Percentiles rank a stretch among this genome's conserved stretches.
Evolutionary conservation across 2,797 vertebrate genomes (phyloP).

Genomic region (Megaceryle alcyon): DNA sequence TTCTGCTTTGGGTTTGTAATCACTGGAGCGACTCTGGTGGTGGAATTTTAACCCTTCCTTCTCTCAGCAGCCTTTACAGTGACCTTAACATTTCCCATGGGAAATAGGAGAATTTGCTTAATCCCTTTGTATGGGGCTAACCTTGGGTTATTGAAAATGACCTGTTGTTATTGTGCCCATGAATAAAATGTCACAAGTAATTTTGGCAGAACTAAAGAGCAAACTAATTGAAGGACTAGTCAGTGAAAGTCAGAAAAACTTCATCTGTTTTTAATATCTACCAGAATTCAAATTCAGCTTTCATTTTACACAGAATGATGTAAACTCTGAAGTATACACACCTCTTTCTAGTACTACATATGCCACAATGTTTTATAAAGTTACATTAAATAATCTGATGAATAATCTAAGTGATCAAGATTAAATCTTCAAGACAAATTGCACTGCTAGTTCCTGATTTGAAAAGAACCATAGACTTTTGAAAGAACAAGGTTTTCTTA

Average conservation of each 20-base stretch:
- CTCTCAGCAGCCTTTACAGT: background rate
- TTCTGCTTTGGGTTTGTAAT: conserved; percentile 30
- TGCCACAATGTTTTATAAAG: background rate
- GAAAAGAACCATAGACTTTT: background rate
- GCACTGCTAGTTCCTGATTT: background rate
- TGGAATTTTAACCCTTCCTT: conserved; percentile 61
- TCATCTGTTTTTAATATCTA: conserved; percentile 62
- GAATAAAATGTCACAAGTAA: conserved; percentile 62
- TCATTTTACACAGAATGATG: conserved; percentile 23
- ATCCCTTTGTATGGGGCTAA: conserved; percentile 52
- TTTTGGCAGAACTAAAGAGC: conserved; percentile 52
- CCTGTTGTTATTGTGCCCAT: conserved; percentile 45
- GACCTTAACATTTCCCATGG: background rate
- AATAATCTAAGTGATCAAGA: background rate
- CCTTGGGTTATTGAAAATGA: conserved; percentile 62
- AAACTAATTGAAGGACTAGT: conserved; percentile 55
- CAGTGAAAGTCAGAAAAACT: conserved; percentile 37
- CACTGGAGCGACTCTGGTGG: background rate
- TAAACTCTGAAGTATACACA: background rate
- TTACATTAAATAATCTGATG: background rate
- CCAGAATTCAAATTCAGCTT: conserved; percentile 37
- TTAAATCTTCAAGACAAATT: background rate
- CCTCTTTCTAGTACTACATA: background rate
- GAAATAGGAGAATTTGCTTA: conserved; percentile 53
- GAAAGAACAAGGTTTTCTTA: background rate